Conservation (phyloP, 2,113 vertebrate genomes). For the Azemiops feae region DNA sequence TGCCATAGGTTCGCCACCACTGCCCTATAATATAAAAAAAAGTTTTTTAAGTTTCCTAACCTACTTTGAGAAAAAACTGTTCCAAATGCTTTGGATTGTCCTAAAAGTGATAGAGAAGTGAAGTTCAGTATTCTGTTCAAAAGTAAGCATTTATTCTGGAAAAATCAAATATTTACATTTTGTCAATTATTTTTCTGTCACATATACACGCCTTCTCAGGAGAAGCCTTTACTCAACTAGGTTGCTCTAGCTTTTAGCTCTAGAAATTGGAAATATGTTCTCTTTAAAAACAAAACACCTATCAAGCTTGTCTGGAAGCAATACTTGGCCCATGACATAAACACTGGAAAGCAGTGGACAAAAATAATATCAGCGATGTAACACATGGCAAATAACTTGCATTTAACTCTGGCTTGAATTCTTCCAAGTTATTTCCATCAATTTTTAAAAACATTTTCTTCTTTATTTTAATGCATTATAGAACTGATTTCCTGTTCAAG, state of each 20-base stretch:
- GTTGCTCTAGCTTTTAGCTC: not conserved
- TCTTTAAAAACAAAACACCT: not conserved
- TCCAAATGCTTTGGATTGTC: too few species aligned
- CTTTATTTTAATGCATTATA: slow-evolving; percentile 54
- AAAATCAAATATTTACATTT: not conserved
- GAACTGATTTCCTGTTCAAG: slow-evolving; percentile 77
- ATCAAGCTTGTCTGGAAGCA: not conserved
- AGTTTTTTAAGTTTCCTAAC: too few species aligned
- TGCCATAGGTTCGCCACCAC: too few species aligned
- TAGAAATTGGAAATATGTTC: not conserved
- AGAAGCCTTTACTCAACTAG: not conserved
- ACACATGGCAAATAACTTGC: not conserved
- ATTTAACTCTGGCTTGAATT: not conserved
- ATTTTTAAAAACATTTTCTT: not conserved
- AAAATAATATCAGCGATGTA: not conserved
- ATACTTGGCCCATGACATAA: not conserved
- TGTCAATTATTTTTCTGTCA: not conserved
- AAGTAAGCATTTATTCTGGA: not conserved
- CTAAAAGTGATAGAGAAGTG: too few species aligned
- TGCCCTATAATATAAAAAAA: too few species aligned
- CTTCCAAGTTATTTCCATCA: not conserved
- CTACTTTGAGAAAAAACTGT: too few species aligned
- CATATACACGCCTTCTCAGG: not conserved
- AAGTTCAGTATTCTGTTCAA: too few species aligned
- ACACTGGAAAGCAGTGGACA: not conserved